Evolutionary conservation across 1,140 invertebrate genomes (phyloP).

Genomic region (Trachymyrmex septentrionalis): DNA sequence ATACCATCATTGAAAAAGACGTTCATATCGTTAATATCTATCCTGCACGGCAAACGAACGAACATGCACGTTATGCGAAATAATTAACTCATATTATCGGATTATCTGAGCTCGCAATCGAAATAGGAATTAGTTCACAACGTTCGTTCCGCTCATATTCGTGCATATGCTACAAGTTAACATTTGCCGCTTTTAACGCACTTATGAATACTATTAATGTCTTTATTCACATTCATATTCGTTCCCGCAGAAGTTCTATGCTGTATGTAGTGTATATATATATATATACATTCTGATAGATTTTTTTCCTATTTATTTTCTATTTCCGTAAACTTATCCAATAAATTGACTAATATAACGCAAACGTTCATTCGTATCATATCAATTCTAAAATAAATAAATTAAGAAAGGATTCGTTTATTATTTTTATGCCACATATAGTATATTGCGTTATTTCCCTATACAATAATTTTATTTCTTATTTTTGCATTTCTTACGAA

Average conservation of each 20-base stretch:
- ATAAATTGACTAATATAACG: neutral
- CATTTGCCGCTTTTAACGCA: constrained; percentile 51
- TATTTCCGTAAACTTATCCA: neutral
- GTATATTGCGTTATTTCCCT: neutral
- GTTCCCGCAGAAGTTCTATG: neutral
- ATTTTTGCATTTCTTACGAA: neutral
- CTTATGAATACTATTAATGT: constrained; percentile 35
- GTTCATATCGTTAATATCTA: constrained; percentile 39
- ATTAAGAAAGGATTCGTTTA: neutral
- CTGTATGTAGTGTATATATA: neutral
- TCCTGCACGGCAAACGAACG: constrained; percentile 1
- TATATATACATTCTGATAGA: neutral
- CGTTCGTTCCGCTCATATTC: constrained; percentile 33
- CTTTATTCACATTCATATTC: constrained; percentile 47
- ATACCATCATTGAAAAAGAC: constrained; percentile 48
- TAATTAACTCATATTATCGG: constrained; percentile 54
- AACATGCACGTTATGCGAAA: constrained; percentile 23
- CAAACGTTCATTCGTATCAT: neutral
- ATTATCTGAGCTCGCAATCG: constrained; percentile 37
- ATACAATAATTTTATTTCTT: neutral
- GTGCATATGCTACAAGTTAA: constrained; percentile 25
- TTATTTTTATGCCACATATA: neutral
- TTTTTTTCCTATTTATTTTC: neutral
- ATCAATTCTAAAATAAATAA: neutral
- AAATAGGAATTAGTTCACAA: constrained; percentile 59